phyloP scores from a whole-genome alignment of 2,888 invertebrate genomes.

The Callosobruchus maculatus region DNA sequence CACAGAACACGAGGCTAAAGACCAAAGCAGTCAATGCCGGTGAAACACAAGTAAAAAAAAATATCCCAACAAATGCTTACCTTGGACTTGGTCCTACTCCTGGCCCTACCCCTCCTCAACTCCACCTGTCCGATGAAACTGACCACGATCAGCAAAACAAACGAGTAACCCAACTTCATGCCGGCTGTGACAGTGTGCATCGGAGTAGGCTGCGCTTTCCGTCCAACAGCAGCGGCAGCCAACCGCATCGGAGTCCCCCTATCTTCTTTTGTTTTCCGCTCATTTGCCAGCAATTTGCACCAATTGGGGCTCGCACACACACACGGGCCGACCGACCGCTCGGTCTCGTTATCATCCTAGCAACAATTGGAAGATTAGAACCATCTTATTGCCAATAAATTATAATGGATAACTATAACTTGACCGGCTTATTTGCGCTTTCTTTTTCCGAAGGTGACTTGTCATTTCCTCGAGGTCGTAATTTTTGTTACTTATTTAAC shows the following conservation, averaged over 20 bases:
- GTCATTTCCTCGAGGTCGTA: background rate
- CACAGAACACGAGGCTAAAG: no score
- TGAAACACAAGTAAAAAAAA: no score
- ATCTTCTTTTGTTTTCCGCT: background rate
- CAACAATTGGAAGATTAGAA: background rate
- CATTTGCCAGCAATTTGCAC: background rate
- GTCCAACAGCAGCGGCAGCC: background rate
- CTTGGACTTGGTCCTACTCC: conserved; percentile 73
- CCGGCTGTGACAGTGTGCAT: conserved; percentile 8
- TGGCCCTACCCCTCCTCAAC: conserved; percentile 66
- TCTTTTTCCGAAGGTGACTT: background rate
- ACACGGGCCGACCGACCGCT: background rate
- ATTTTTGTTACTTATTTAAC: no score
- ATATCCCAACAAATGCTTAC: conserved; percentile 47
- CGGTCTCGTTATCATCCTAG: background rate
- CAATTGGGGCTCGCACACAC: background rate
- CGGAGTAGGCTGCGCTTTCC: background rate
- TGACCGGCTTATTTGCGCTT: background rate
- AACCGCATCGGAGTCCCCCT: background rate
- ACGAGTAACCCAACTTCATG: conserved; percentile 32
- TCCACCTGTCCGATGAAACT: conserved; percentile 27
- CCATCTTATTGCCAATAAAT: background rate
- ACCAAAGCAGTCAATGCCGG: no score
- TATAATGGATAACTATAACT: background rate
- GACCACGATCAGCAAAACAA: conserved; percentile 26